Base-by-base conservation (phyloP, 2,797 vertebrate genomes). In the Lindbergichthys nudifrons region DNA sequence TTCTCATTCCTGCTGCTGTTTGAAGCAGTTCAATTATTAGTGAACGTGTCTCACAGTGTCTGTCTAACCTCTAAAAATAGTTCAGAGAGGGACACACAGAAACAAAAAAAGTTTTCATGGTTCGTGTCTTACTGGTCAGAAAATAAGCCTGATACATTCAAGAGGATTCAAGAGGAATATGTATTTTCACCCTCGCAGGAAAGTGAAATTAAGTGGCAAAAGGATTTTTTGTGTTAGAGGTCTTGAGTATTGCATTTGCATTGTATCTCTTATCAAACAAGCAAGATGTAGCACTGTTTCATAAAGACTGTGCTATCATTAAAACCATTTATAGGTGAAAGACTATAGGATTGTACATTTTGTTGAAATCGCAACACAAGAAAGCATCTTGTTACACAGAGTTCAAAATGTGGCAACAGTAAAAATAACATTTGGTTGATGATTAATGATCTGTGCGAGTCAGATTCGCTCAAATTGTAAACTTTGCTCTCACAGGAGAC, bases 21-120 rank as follows among this genome's bases (percentile, higher is more conserved):
- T 47, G 75, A 75, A 72, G 61, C 77, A 80, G 70, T 45, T 89
- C 66, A 91, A 90, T 91, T 90, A 90, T 92, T 89, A 87, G 83
- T 92, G 65, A 67, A 56, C n/a, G n/a, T 42, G 53, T 80, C 77
- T 78, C 75, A 70, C 66, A 42, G 61, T 68, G 61, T 85, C 70
- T 63, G 43, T 74, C 64, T 46, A 65, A 59, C 67, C 11, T 62
- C 87, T 86, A 90, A 81, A 87, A 89, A 91, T 87, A 89, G 79
- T 74, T 42, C 32, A 18, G 15, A 43, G 26, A 69, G 43, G 74
- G 10, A 64, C 15, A 60, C 15, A 59, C 23, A 26, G 15, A 47
- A 47, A 50, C 16, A 47, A 50, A 32, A 47, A 10, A 10, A 67
- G 15, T 5, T 15, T 21, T 50, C 4, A 10, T 32, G 16, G 73